Evolutionary conservation across 2,113 vertebrate genomes (phyloP), one percentile per base, ranked within the genome.

Genomic region (Urocolius indicus): DNA sequence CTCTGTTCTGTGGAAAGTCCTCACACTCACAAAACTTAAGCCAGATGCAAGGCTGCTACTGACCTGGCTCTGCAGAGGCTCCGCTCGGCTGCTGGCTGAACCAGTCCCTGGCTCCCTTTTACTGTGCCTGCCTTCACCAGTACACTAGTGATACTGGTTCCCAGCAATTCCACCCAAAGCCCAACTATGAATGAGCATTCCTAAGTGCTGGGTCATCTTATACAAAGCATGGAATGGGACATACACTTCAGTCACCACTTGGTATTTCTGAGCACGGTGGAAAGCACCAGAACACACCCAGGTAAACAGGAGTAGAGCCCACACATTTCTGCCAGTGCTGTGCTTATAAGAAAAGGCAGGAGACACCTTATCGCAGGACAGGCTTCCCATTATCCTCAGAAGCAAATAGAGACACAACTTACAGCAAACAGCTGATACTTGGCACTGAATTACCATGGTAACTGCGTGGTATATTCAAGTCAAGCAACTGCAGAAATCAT

Each of bases 61-160:
- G 90, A 17, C 38, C 36, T 21, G 62, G 82, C 62, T 54, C 62
- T n/a, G 9, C 0, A 0, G 59, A 68, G 66, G 38, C 65, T 84
- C 34, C 0, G 0, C 55, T n/a, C 6, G 0, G 69, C 36, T 57
- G 38, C 46, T 1, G 1, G 52, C 49, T 85, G 57, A 8, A 8
- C 49, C 29, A 22, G 7, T 4, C 55, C 18, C 82, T 36, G 51
- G 26, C 49, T 82, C 15, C 32, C 20, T 27, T 32, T 4, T 4
- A 9, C 38, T 0, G 0, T 10, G 38, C n/a, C 48, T 45, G 72
- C 34, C 54, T 38, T 34, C 52, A 73, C n/a, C 71, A n/a, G 49
- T 4, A 22, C 21, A 3, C 8, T 6, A 57, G 20, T 3, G 58
- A 5, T 11, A 10, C 22, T 14, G 66, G 49, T 11, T 52, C 81